phyloP scores from a whole-genome alignment of 2,888 invertebrate genomes.

The Teinopalpus imperialis region DNA sequence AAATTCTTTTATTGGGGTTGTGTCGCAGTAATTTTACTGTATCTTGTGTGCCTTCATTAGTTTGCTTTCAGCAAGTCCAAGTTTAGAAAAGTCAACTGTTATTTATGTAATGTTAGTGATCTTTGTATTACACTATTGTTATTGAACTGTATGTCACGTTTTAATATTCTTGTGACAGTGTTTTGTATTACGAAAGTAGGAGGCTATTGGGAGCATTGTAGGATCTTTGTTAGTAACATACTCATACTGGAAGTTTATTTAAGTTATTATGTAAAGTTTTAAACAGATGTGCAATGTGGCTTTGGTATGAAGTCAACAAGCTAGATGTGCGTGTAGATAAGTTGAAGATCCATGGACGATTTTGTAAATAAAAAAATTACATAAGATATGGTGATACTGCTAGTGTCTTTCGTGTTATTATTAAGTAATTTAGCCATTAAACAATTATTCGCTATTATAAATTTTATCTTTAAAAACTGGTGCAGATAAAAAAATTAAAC shows the following conservation, averaged over 20 bases:
- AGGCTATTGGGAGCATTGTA: conserved; percentile 2
- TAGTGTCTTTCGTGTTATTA: conserved; percentile 40
- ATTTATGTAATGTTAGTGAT: conserved; percentile 36
- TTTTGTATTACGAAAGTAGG: conserved; percentile 20
- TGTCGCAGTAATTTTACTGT: conserved; percentile 57
- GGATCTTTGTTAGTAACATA: conserved; percentile 38
- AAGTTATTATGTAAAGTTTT: conserved; percentile 45
- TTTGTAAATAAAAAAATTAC: conserved; percentile 63
- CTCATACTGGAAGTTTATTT: conserved; percentile 51
- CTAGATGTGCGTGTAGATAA: conserved; percentile 71
- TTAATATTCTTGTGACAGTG: conserved; percentile 26
- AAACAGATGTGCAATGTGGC: conserved; percentile 65
- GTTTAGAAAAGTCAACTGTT: conserved; percentile 46
- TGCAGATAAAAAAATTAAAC: conserved; percentile 11
- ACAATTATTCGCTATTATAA: conserved; percentile 13
- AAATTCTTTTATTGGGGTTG: conserved; percentile 53
- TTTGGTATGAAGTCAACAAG: conserved; percentile 55
- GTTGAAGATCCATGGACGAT: conserved; percentile 49
- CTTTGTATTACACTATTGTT: conserved; percentile 34
- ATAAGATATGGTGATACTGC: conserved; percentile 40
- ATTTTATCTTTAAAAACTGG: conserved; percentile 25
- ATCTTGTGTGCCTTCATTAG: conserved; percentile 70
- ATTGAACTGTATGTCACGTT: conserved; percentile 22
- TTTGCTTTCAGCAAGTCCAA: conserved; percentile 60
- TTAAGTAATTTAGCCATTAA: conserved; percentile 11